Conservation (phyloP, 2,113 vertebrate genomes). For the Tachysurus fulvidraco region DNA sequence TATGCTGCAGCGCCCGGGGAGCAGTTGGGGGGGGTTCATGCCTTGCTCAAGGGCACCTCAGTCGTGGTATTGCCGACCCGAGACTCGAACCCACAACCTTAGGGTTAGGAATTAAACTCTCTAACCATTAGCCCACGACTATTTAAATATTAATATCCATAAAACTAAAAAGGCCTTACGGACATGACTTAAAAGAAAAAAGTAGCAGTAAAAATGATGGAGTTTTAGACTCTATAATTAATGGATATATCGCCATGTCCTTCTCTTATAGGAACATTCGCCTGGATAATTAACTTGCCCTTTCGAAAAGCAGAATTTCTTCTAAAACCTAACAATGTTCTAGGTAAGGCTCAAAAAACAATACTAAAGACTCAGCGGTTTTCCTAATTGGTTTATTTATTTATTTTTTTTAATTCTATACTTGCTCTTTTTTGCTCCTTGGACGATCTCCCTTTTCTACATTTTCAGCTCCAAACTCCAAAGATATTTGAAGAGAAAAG, state of each 20-base stretch:
- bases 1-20: no score
- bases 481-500: background rate
- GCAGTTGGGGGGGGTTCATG: no score
- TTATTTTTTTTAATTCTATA: background rate
- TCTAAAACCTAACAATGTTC: background rate
- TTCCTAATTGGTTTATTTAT: background rate
- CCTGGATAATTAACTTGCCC: conserved; percentile 6
- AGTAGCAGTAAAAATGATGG: no score
- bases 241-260: background rate
- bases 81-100: no score
- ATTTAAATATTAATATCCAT: conserved; percentile 14
- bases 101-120: no score
- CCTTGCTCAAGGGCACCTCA: no score
- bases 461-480: background rate
- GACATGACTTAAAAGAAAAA: background rate
- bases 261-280: background rate
- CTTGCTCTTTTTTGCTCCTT: background rate
- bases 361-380: background rate
- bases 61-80: no score
- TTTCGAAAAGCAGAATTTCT: background rate
- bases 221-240: background rate
- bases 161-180: background rate
- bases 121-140: no score
- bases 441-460: background rate
- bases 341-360: no score